Base-by-base conservation (phyloP, 2,888 invertebrate genomes). In the Leptopilina syphax region DNA sequence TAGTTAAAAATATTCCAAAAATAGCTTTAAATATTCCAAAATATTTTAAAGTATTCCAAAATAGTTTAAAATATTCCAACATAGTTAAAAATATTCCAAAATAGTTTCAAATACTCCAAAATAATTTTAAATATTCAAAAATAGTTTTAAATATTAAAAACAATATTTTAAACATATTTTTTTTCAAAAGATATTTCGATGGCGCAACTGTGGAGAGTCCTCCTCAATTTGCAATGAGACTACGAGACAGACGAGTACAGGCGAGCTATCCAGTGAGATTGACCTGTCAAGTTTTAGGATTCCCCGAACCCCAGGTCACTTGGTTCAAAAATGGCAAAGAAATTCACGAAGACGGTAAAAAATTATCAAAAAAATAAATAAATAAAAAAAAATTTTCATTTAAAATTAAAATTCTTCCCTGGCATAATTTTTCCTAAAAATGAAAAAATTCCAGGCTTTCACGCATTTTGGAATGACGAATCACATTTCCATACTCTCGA, bases 401-500 rank as follows among this genome's bases (percentile, higher is more conserved):
- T 12, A 10, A 57, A 10, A 57, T 57, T 12, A 10, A 57, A 10
- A 57, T 57, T 44, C 0, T 7, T 44, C 44, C 3, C 34, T 34
- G 34, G 1, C 8, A 7, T 47, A 47, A 47, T 7, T 47, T 47
- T 47, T 34, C 34, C 34, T 34, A 34, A 34, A 34, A 47, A 50
- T 12, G 12, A 1, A 9, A 10, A 10, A 9, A 12, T 50, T 73
- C 10, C 4, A 73, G 73, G 73, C 57, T 73, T 57, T 60, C 87
- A 86, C 76, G 80, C 84, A 5, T 94, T 94, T 84, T 95, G 94
- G 84, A 93, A 94, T 83, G 89, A 90, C 81, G 96, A 96, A 80
- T 96, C 96, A 63, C 94, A 95, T 85, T 97, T 98, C 92, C 95
- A 96, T 89, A 97, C 98, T 0, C 92, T 99, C 83, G 97, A 98